These are phyloP conservation scores for Masticophis lateralis DNA, from an alignment of 2,797 vertebrate genomes.

Conservation along the genomic window DNA sequence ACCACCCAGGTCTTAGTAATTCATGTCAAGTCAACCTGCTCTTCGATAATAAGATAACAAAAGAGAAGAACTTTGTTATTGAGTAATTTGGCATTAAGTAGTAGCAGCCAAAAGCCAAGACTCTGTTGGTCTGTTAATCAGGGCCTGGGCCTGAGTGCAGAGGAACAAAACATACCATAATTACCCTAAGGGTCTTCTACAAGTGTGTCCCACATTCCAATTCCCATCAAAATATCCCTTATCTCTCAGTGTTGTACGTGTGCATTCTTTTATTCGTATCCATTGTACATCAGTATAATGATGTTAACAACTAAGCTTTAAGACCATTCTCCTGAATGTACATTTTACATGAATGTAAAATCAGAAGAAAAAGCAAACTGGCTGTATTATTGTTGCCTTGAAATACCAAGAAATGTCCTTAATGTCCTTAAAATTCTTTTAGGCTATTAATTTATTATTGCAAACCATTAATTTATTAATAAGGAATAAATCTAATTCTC, in stretches of 20 bases:
- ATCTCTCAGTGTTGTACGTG: background rate
- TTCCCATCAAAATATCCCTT: background rate
- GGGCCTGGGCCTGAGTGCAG: too few relatives aligned
- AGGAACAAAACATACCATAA: too few relatives aligned
- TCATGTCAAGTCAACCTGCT: too few relatives aligned
- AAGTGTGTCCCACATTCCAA: background rate
- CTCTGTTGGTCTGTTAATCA: too few relatives aligned
- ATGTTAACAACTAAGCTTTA: background rate
- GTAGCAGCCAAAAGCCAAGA: too few relatives aligned
- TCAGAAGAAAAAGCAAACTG: background rate
- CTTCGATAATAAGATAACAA: too few relatives aligned
- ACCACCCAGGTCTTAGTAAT: too few relatives aligned
- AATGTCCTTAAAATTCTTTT: background rate
- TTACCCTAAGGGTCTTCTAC: too few relatives aligned
- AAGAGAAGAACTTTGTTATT: too few relatives aligned
- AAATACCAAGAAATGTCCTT: background rate
- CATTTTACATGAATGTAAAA: background rate
- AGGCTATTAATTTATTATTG: background rate
- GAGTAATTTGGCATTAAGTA: too few relatives aligned
- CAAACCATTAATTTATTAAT: background rate
- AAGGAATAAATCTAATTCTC: background rate
- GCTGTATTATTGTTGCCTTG: background rate
- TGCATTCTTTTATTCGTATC: background rate
- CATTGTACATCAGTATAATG: background rate
- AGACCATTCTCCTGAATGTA: background rate